phyloP scores from a whole-genome alignment of 2,113 vertebrate species.

The Oophaga pumilio region DNA sequence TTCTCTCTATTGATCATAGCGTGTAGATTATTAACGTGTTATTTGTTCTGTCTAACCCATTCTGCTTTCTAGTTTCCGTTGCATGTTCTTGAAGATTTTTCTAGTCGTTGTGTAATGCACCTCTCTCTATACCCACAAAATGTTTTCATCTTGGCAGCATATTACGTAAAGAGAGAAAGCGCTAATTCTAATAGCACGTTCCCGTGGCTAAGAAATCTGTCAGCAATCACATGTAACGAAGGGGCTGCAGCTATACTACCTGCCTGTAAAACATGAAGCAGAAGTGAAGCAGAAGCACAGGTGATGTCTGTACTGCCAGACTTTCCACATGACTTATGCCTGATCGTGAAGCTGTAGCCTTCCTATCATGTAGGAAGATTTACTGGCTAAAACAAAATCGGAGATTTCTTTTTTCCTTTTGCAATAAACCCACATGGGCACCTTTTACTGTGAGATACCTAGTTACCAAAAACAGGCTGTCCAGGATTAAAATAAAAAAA shows the following conservation, averaged over 20 bases:
- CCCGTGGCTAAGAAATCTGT: not conserved
- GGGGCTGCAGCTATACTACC: not conserved
- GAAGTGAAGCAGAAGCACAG: not conserved
- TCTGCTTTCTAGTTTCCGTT: not conserved
- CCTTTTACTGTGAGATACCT: too few species aligned
- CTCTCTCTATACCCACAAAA: not conserved
- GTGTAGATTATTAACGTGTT: not conserved
- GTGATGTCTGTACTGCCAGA: not conserved
- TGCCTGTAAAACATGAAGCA: not conserved
- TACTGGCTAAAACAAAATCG: not conserved
- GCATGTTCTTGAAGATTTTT: not conserved
- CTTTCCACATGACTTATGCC: not conserved
- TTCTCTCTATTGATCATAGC: not conserved
- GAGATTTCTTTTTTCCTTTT: too few species aligned
- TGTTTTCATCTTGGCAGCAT: not conserved
- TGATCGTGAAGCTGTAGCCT: not conserved
- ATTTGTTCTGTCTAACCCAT: not conserved
- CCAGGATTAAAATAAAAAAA: too few species aligned
- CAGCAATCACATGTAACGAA: not conserved
- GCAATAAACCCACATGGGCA: too few species aligned
- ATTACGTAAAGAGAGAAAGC: not conserved
- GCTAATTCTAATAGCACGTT: not conserved
- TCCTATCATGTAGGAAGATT: not conserved
- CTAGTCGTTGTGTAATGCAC: not conserved
- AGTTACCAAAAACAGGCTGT: too few species aligned